phyloP scores from a whole-genome alignment of 2,797 vertebrate genomes.

The Alca torda region DNA sequence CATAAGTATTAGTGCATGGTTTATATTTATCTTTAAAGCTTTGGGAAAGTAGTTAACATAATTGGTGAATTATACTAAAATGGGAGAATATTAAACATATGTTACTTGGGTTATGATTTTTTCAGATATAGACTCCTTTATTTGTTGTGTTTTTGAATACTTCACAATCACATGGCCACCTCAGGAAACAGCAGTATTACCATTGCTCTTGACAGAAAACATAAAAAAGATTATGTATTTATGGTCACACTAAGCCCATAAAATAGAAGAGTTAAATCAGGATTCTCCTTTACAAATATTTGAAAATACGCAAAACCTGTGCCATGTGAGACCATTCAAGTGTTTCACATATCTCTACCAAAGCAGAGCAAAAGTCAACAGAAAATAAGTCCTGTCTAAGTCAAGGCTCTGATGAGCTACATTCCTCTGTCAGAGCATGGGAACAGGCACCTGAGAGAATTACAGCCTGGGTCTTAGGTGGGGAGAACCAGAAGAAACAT shows the following conservation, averaged over 20 bases:
- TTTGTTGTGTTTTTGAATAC: not conserved
- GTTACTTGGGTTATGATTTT: not conserved
- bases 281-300: not conserved
- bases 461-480: not conserved
- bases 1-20: not conserved
- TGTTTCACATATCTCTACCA: not conserved
- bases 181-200: not conserved
- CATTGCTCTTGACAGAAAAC: not conserved
- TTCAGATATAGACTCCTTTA: not conserved
- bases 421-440: not conserved
- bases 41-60: not conserved
- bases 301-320: conserved; percentile 10
- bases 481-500: not conserved
- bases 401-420: not conserved
- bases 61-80: not conserved
- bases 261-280: not conserved
- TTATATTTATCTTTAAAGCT: not conserved
- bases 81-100: not conserved
- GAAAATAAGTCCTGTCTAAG: not conserved
- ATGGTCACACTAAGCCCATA: not conserved
- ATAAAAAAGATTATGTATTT: not conserved
- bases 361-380: conserved; percentile 17
- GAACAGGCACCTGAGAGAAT: not conserved
- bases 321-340: not conserved
- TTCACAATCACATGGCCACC: not conserved